Percentiles rank a stretch among this genome's conserved stretches.
Conservation (phyloP, 2,797 vertebrate genomes). For the Eupleurogrammus muticus region DNA sequence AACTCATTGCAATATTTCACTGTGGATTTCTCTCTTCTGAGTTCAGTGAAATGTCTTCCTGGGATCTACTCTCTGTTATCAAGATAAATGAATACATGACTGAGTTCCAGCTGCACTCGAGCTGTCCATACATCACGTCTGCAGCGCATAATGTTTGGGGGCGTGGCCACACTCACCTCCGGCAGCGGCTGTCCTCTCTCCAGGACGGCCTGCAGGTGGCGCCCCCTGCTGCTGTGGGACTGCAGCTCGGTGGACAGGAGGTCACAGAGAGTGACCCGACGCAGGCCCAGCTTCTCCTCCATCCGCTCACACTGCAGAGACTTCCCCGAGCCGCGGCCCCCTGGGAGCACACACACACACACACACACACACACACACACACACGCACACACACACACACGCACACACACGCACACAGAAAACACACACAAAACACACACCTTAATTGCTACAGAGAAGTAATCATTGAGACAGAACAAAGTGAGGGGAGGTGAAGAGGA, state of each 20-base stretch:
- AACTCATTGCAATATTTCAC: no score
- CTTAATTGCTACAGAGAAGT: background rate
- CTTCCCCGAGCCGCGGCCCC: constrained; percentile 94
- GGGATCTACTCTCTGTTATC: no score
- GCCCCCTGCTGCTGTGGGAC: constrained; percentile 87
- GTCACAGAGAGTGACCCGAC: constrained; percentile 81
- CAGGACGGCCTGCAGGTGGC: constrained; percentile 85
- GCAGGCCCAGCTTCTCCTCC: constrained; percentile 88
- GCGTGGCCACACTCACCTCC: constrained; percentile 77
- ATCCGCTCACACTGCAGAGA: constrained; percentile 89
- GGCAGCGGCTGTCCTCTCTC: constrained; percentile 88
- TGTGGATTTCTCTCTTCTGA: no score
- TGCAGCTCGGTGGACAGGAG: constrained; percentile 88
- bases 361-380: constrained; percentile 18
- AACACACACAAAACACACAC: constrained; percentile 24
- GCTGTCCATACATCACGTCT: background rate
- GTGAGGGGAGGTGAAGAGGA: background rate
- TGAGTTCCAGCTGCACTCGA: no score
- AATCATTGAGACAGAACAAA: constrained; percentile 16
- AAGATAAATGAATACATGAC: no score
- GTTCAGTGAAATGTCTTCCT: no score
- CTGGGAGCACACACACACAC: constrained; percentile 59
- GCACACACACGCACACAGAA: constrained; percentile 22
- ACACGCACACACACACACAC: constrained; percentile 18
- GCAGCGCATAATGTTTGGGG: background rate